Evolutionary conservation across 30 jellyfish, hydroid and myxozoan species (phyloP), one percentile per base, ranked within the genome.

Genomic region (Aurelia coerulea): DNA sequence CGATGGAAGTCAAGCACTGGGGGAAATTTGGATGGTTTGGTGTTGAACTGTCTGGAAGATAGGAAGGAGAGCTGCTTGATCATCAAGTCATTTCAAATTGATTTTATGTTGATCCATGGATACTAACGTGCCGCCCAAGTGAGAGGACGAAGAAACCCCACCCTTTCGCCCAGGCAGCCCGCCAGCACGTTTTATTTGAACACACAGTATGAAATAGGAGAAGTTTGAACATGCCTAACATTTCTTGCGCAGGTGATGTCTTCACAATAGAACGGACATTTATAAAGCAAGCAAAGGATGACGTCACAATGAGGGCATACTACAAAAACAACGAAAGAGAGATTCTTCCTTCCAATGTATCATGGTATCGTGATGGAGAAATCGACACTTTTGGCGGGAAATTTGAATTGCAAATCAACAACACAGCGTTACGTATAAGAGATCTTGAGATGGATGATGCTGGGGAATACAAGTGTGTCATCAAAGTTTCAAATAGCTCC

Each of bases 231-330:
- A 39, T 39, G 51, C 4, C 9, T 39, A 39, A 6, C 6, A 39
- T 2, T 39, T 39, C 51, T 39, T 39, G 8, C 9, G 51, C 64
- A 79, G 89, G 89, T 14, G 23, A 37, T 0, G 19, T 65, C 80
- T 53, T 29, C 62, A 51, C 33, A 18, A 49, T 79, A 4, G 80
- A 79, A 11, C 89, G 93, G 4, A 84, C 42, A 49, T 73, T 72
- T 33, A 73, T 84, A 29, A 54, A 49, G 46, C 87, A 84, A 67
- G 93, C 34, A 2, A 34, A 42, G 8, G 87, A 84, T 12, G 80
- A 64, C 68, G 74, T 74, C n/a, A 50, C 56, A 7, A 84, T 84
- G 88, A 53, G 6, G 14, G 93, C 93, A 0, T 73, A 52, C 70
- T 74, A 72, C 87, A 46, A 62, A 41, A 54, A 66, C 62, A 52